A percentile compares a stretch with the other conserved stretches of the same genome.
These are phyloP conservation scores for Oophaga pumilio DNA, from an alignment of 2,113 vertebrate species.

Conservation along the genomic window DNA sequence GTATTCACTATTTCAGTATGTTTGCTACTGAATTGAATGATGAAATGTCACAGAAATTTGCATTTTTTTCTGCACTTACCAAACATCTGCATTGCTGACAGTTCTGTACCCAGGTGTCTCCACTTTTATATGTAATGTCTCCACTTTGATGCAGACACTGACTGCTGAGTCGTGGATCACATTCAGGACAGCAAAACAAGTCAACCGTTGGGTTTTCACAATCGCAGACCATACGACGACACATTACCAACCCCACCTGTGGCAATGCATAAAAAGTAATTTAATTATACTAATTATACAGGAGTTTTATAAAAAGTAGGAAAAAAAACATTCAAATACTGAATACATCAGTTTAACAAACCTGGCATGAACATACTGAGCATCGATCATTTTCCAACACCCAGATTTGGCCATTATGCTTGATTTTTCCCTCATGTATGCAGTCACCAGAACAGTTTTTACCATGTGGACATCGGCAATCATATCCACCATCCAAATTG, in stretches of 20 bases:
- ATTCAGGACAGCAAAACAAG: constrained; percentile 96
- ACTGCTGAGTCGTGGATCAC: constrained; percentile 91
- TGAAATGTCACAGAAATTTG: not conserved
- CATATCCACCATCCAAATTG: constrained; percentile 96
- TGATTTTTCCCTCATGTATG: constrained; percentile 88
- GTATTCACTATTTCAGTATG: not conserved
- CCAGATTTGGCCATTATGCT: constrained; percentile 97
- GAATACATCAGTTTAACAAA: constrained; percentile 63
- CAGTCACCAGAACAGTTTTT: constrained; percentile 98
- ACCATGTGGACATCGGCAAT: constrained; percentile 97
- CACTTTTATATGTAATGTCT: constrained; percentile 87
- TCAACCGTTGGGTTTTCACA: constrained; percentile 96
- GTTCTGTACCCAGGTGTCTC: constrained; percentile 93
- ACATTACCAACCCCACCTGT: constrained; percentile 92
- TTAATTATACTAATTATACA: not conserved
- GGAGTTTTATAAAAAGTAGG: not conserved
- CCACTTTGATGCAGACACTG: constrained; percentile 94
- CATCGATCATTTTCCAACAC: constrained; percentile 94
- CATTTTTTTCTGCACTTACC: constrained; percentile 74
- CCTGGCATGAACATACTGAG: constrained; percentile 97
- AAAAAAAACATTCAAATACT: not conserved
- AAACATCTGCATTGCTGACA: constrained; percentile 96
- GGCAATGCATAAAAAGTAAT: not conserved
- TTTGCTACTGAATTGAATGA: not conserved
- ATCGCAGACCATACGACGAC: constrained; percentile 96